Base-by-base conservation (phyloP, 2,888 invertebrate genomes). In the Drosophila yooni region DNA sequence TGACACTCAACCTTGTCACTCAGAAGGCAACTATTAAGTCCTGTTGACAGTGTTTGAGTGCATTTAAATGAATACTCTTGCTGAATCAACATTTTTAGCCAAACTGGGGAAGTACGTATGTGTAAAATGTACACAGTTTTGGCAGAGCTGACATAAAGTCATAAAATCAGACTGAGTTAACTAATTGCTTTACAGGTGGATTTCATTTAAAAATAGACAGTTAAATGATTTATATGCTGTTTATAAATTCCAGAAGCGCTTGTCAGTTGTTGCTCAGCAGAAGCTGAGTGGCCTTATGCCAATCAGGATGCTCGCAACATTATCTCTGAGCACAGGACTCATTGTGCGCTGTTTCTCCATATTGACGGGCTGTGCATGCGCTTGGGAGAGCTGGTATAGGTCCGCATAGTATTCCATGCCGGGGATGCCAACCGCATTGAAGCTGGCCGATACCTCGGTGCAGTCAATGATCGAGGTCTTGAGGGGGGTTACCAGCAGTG, bases 391-490 rank as follows among this genome's bases (percentile, higher is more conserved):
- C 27, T 96, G 95, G 91, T 95, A 96, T 2, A 97, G 93, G 91
- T 97, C 97, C 0, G 96, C 95, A 84, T 95, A 96, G 91, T 96
- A 97, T 58, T 92, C 91, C 89, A 93, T 93, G 66, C 93, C 93
- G 0, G 91, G 65, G 15, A 93, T 88, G 18, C 92, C 93, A 4
- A 92, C 81, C 0, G 94, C 94, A 60, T 93, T 94, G 80, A 97
- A 96, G 76, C 95, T 95, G 13, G 95, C 95, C 54, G 96, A 95
- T 43, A 96, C 95, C 92, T 98, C 98, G 1, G 96, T 96, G 82
- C 96, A 96, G 74, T 96, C 95, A 51, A 97, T 94, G 11, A 96
- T 93, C 5, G 94, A 92, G 0, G 96, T 95, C 74, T 94, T 94
- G n/a, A 95, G 94, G 0, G 97, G 97, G 0, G 96, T 97, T 4